Base-by-base conservation (phyloP, 2,797 vertebrate genomes). In the Gymnodraco acuticeps region DNA sequence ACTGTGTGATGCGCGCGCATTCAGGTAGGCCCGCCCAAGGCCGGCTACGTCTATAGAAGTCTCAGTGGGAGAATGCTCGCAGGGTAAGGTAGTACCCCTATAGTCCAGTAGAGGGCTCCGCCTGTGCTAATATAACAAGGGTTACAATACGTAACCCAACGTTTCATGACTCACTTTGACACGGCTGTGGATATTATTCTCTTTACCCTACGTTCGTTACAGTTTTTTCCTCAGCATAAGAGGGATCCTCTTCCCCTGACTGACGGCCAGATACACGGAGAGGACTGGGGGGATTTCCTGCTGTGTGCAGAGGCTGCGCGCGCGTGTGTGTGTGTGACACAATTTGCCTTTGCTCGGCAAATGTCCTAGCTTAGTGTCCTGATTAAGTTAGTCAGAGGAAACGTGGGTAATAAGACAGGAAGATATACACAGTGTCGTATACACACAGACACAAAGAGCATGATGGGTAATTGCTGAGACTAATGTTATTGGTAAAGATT, bases 281-380 rank as follows among this genome's bases (percentile, higher is more conserved):
- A 82, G 73, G 78, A 87, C 89, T 87, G 77, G 84, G 80, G 82
- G 89, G 85, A 90, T 90, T 92, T 88, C 86, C 87, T 85, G 65
- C 51, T 77, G 68, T 81, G 79, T 74, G 75, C 23, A 23, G 23
- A 23, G 23, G 23, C 23, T 33, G 33, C 5, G 31, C 31, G 31
- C 4, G 33, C 4, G 33, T 33, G 33, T 33, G 6, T 33, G 33
- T 33, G 33, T 38, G 33, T 38, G 33, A 27, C 23, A 27, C 81
- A 87, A 85, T 90, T 92, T 88, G 81, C 59, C 74, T 85, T 77
- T 64, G 74, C 75, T 64, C 53, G 10, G 83, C 51, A 61, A 78
- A 83, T 82, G 89, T 87, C 89, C 91, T 80, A 87, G 87, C 92
- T 91, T 87, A 87, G 73, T 90, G 92, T 74, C 85, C 91, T 90